phyloP scores from a whole-genome alignment of 2,113 vertebrate genomes.

The Columba livia region DNA sequence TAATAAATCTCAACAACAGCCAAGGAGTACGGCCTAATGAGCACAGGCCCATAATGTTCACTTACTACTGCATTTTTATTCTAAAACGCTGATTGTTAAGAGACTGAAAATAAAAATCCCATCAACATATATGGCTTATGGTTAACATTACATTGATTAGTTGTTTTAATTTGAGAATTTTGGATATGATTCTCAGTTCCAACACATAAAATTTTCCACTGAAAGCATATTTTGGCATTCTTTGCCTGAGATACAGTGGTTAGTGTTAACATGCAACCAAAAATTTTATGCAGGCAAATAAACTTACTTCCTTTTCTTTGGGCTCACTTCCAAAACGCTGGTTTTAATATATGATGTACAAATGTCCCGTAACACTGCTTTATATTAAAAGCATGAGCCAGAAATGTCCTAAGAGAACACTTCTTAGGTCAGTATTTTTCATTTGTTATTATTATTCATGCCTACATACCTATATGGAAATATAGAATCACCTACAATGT shows the following conservation, averaged over 20 bases:
- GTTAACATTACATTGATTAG: conserved; percentile 64
- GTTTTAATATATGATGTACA: conserved; percentile 65
- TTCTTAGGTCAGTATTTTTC: conserved; percentile 48
- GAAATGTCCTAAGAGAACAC: conserved; percentile 50
- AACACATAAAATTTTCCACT: conserved; percentile 68
- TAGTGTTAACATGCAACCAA: conserved; percentile 73
- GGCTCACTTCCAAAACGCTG: conserved; percentile 60
- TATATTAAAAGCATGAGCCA: conserved; percentile 56
- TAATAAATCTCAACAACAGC: neutral
- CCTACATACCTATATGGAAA: conserved; percentile 35
- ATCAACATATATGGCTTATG: conserved; percentile 36
- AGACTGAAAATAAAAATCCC: conserved; percentile 14
- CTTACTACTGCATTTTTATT: neutral
- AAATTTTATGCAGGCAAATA: conserved; percentile 70
- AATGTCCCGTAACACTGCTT: conserved; percentile 50
- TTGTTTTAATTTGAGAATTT: conserved; percentile 64
- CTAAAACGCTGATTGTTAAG: conserved; percentile 26
- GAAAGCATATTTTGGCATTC: conserved; percentile 68
- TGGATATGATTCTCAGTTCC: conserved; percentile 43
- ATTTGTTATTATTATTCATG: neutral
- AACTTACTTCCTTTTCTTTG: conserved; percentile 65
- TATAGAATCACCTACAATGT: neutral
- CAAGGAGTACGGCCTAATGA: neutral
- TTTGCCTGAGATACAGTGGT: conserved; percentile 65
- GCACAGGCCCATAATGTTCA: neutral